Percentiles rank a stretch among this genome's conserved stretches.
Conservation (phyloP, 2,888 invertebrate genomes). For the Ceraclea dissimilis region DNA sequence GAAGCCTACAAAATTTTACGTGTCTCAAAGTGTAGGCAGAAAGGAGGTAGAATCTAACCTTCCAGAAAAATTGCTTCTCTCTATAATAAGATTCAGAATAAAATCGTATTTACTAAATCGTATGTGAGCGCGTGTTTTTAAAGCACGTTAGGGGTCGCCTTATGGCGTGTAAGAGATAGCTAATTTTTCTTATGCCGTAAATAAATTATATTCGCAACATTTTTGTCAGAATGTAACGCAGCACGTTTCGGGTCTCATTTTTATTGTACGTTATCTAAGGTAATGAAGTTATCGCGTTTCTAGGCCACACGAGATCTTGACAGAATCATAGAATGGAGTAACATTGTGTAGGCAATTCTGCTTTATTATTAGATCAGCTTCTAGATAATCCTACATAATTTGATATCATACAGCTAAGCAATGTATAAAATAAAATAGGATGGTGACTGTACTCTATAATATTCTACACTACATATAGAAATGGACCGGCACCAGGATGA, state of each 20-base stretch:
- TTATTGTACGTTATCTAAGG: neutral
- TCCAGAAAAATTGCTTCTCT: slow-evolving; percentile 15
- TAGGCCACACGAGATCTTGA: neutral
- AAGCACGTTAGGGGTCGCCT: neutral
- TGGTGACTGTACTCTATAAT: too few species aligned
- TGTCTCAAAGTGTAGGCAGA: slow-evolving; percentile 8
- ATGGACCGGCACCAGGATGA: too few species aligned
- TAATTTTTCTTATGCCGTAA: slow-evolving; percentile 2
- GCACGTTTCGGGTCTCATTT: neutral
- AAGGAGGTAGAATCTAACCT: slow-evolving; percentile 5
- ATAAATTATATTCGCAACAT: neutral
- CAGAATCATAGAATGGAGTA: neutral
- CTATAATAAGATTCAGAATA: slow-evolving; percentile 12
- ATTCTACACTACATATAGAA: too few species aligned
- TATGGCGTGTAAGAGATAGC: neutral
- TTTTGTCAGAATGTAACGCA: neutral
- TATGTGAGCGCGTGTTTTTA: slow-evolving; percentile 2
- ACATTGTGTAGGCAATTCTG: neutral
- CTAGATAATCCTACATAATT: neutral
- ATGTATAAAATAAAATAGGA: too few species aligned
- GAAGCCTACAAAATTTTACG: slow-evolving; percentile 11
- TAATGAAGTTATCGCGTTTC: slow-evolving; percentile 1
- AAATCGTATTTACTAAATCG: slow-evolving; percentile 15
- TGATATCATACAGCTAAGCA: neutral
- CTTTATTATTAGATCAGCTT: neutral